Conservation (phyloP, 2,888 invertebrate genomes). For the Oegoconia quadripuncta region DNA sequence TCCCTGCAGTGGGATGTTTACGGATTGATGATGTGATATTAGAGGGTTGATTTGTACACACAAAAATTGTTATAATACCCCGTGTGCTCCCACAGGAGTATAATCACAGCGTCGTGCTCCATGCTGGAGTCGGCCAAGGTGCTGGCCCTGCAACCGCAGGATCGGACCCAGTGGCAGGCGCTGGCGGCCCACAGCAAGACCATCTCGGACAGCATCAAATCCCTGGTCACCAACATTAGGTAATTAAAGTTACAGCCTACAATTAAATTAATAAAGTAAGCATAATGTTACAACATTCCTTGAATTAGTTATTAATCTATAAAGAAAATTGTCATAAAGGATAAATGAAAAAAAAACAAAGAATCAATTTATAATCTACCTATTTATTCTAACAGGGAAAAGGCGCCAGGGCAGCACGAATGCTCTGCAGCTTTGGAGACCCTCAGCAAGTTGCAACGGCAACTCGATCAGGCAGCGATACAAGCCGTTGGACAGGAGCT, state of each 20-base stretch:
- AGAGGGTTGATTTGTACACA: too few species aligned
- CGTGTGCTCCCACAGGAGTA: constrained; percentile 54
- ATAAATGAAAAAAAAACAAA: too few species aligned
- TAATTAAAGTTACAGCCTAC: constrained; percentile 31
- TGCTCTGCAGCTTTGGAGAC: constrained; percentile 91
- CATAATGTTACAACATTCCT: too few species aligned
- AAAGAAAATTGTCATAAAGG: neutral
- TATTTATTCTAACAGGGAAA: constrained; percentile 81
- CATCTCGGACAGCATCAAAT: constrained; percentile 98
- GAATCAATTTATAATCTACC: too few species aligned
- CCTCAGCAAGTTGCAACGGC: constrained; percentile 86
- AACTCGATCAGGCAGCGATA: constrained; percentile 92
- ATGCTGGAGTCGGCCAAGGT: constrained; percentile 96
- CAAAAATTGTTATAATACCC: too few species aligned
- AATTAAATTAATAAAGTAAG: too few species aligned
- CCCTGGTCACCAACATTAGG: constrained; percentile 93
- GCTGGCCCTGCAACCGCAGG: constrained; percentile 92
- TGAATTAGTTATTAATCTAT: too few species aligned
- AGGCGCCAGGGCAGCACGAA: constrained; percentile 97
- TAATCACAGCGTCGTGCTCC: constrained; percentile 63
- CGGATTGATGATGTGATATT: too few species aligned
- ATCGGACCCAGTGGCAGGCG: constrained; percentile 96
- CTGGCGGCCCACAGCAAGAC: constrained; percentile 96
- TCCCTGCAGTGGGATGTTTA: too few species aligned
- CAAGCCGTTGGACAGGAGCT: constrained; percentile 92